Evolutionary conservation across 1,140 invertebrate genomes (phyloP).

Genomic region (Anastrepha obliqua): DNA sequence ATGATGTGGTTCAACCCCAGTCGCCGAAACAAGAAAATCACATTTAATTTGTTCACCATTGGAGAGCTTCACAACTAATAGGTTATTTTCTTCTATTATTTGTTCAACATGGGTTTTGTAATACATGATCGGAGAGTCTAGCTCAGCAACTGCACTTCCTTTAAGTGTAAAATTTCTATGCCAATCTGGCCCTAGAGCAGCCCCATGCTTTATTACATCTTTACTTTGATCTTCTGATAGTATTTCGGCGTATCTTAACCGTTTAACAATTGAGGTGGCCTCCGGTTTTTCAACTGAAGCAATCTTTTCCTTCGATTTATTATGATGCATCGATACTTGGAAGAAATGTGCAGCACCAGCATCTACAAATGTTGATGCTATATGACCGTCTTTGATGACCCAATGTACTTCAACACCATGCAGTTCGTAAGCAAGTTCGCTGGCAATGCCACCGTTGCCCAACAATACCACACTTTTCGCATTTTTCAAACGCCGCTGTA

Average conservation of each 20-base stretch:
- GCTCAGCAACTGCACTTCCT: constrained; percentile 76
- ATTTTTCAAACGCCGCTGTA: constrained; percentile 82
- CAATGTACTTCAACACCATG: constrained; percentile 90
- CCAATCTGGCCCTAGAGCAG: constrained; percentile 97
- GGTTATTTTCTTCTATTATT: constrained; percentile 60
- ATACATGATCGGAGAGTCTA: constrained; percentile 75
- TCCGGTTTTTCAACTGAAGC: background rate
- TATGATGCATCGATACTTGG: constrained; percentile 73
- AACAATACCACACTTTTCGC: constrained; percentile 87
- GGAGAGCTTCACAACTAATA: constrained; percentile 83
- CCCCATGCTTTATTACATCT: constrained; percentile 78
- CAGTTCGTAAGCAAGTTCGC: constrained; percentile 94
- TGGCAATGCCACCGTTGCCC: constrained; percentile 98
- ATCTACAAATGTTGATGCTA: constrained; percentile 95
- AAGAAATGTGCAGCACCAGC: constrained; percentile 97
- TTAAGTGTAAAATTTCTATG: constrained; percentile 82
- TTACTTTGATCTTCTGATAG: constrained; percentile 67
- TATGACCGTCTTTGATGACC: constrained; percentile 94
- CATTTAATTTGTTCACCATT: constrained; percentile 86
- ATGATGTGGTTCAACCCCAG: constrained; percentile 88
- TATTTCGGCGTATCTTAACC: constrained; percentile 81
- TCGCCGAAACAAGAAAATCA: constrained; percentile 96
- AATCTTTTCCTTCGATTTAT: constrained; percentile 57
- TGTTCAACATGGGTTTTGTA: constrained; percentile 83
- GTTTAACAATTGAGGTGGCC: constrained; percentile 75